phyloP scores from a whole-genome alignment of 1,140 invertebrate genomes.

The Bicyclus anynana region DNA sequence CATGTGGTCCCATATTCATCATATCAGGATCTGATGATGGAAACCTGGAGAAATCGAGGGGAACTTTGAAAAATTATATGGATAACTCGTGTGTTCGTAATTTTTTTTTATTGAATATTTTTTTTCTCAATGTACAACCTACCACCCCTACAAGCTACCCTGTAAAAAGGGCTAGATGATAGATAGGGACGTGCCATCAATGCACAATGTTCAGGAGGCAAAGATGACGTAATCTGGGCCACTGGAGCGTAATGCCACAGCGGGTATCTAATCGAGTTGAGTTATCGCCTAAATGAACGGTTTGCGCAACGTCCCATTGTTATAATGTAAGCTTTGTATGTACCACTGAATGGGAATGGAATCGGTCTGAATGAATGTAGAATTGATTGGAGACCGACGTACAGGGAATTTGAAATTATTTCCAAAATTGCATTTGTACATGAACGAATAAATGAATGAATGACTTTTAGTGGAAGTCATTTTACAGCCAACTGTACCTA shows the following conservation, averaged over 20 bases:
- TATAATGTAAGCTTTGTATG: constrained; percentile 1
- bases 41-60: no score
- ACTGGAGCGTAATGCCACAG: constrained; percentile 1
- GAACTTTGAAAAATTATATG: no score
- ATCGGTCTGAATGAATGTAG: neutral
- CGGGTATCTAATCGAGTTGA: constrained; percentile 1
- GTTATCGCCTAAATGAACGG: constrained; percentile 7
- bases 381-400: neutral
- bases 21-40: no score
- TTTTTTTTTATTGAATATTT: no score
- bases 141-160: no score
- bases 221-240: neutral
- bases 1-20: no score
- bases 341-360: neutral
- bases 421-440: neutral
- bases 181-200: neutral
- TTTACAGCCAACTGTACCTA: no score
- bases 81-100: no score
- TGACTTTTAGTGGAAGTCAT: no score
- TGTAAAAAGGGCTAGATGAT: no score
- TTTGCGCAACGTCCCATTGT: constrained; percentile 1
- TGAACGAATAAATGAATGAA: neutral
- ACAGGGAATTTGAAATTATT: neutral
- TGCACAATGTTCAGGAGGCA: neutral
- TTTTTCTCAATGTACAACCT: no score